A percentile compares a stretch with the other conserved stretches of the same genome.
Evolutionary conservation across 2,888 invertebrate genomes (phyloP).

Genomic region (Erebia epiphron): DNA sequence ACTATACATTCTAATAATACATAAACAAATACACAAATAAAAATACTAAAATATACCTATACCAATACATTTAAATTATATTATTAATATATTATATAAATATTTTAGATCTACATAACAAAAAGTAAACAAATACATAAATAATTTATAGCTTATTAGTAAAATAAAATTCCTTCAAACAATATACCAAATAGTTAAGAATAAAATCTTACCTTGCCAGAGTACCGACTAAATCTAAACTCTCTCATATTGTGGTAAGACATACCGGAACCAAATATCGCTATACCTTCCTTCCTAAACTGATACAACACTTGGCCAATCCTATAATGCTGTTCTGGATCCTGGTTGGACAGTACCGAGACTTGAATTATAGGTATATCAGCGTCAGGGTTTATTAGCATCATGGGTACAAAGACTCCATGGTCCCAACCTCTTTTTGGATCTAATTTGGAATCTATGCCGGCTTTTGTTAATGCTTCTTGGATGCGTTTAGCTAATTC

Average conservation of each 20-base stretch:
- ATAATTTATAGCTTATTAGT: too few relatives aligned
- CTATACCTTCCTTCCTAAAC: slow-evolving; percentile 71
- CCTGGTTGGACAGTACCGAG: slow-evolving; percentile 67
- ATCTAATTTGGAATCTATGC: slow-evolving; percentile 67
- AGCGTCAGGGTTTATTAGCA: slow-evolving; percentile 71
- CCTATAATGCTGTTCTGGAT: slow-evolving; percentile 66
- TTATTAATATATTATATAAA: too few relatives aligned
- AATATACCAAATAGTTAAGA: too few relatives aligned
- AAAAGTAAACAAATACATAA: too few relatives aligned
- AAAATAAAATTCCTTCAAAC: too few relatives aligned
- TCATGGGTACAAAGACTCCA: slow-evolving; percentile 79
- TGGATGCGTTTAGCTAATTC: slow-evolving; percentile 63
- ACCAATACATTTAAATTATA: too few relatives aligned
- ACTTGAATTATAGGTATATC: slow-evolving; percentile 73
- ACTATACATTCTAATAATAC: too few relatives aligned
- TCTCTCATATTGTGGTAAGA: slow-evolving; percentile 77
- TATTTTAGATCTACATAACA: too few relatives aligned
- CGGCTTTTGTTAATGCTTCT: slow-evolving; percentile 56
- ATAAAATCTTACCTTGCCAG: slow-evolving; percentile 30
- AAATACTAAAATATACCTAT: too few relatives aligned
- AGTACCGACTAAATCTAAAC: slow-evolving; percentile 53
- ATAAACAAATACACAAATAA: too few relatives aligned
- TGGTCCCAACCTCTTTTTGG: slow-evolving; percentile 76
- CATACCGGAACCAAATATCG: slow-evolving; percentile 74
- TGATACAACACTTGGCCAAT: slow-evolving; percentile 62